Evolutionary conservation across 1,140 invertebrate genomes (phyloP), one percentile per base, ranked within the genome.

Genomic region (Drosophila elegans): DNA sequence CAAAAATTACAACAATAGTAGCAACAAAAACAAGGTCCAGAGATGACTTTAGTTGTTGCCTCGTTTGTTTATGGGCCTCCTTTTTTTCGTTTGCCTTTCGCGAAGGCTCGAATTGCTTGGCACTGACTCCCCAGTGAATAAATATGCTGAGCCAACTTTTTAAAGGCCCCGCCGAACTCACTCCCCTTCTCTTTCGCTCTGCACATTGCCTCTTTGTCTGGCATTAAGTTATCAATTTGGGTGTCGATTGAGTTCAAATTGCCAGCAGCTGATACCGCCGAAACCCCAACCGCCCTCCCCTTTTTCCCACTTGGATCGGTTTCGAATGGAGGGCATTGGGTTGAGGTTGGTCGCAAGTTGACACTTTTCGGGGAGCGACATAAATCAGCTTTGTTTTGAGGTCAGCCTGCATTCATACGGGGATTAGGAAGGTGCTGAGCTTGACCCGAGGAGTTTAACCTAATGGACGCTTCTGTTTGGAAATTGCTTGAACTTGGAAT

Each of bases 211-310:
- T 60, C 34, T 41, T 49, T 61, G 51, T 59, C 55, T 56, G 49
- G 72, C 81, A 85, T 86, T 86, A 88, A 86, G 80, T 88, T 90
- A 89, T 88, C 84, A 89, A 83, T 88, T 86, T 86, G 51, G 77
- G 66, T 53, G 75, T 83, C 80, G 74, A 88, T 89, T 79, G 76
- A 80, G 84, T 86, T 86, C 80, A 77, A 83, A 88, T 86, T 88
- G 83, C 82, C 78, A 83, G 53, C 83, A 86, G 82, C 82, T 88
- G 82, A 88, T 76, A 77, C 82, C 64, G 61, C 73, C 54, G 64
- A 64, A 51, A 51, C 13, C 44, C 32, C 27, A 4, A 10, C 36
- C n/a, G n/a, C 21, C 16, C 44, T 4, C 7, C 4, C 11, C 3
- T 1, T n/a, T 42, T 13, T 34, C 25, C 29, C 21, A 56, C 57